Conservation (phyloP, 2,113 vertebrate species). For the Ranitomeya imitator region DNA sequence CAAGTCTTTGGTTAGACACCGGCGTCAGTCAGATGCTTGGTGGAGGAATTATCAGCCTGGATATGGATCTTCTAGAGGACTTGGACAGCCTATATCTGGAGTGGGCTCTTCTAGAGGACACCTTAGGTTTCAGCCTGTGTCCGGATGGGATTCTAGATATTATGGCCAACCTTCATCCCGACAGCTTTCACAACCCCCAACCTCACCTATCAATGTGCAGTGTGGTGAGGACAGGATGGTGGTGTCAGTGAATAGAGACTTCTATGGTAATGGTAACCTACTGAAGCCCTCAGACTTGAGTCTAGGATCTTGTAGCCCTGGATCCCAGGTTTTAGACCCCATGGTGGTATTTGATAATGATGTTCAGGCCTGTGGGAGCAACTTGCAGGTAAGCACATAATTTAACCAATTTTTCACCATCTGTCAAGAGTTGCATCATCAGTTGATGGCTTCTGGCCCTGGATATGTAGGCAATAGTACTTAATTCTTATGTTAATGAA, state of each 20-base stretch:
- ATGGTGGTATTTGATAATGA: background rate
- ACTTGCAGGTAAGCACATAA: conserved; percentile 10
- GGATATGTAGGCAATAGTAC: no score
- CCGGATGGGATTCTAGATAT: background rate
- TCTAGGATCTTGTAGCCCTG: background rate
- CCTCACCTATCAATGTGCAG: background rate
- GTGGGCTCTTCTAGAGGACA: background rate
- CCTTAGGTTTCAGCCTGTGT: background rate
- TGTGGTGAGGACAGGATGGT: conserved; percentile 28
- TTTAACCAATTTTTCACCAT: no score
- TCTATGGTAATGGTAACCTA: conserved; percentile 6
- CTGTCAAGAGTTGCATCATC: no score
- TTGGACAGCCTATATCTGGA: background rate
- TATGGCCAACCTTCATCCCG: no score
- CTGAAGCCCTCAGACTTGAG: conserved; percentile 19
- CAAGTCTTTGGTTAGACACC: background rate
- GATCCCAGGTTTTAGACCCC: background rate
- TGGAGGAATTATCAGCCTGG: conserved; percentile 2
- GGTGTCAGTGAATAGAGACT: conserved; percentile 13
- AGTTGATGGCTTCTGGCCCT: no score
- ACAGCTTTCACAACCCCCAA: background rate
- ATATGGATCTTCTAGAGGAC: background rate
- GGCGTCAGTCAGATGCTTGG: background rate
- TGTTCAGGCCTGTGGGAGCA: conserved; percentile 28
- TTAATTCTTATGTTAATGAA: no score